Conservation (phyloP, 64 coral and sea anemone species). For the Stichodactyla helianthus region DNA sequence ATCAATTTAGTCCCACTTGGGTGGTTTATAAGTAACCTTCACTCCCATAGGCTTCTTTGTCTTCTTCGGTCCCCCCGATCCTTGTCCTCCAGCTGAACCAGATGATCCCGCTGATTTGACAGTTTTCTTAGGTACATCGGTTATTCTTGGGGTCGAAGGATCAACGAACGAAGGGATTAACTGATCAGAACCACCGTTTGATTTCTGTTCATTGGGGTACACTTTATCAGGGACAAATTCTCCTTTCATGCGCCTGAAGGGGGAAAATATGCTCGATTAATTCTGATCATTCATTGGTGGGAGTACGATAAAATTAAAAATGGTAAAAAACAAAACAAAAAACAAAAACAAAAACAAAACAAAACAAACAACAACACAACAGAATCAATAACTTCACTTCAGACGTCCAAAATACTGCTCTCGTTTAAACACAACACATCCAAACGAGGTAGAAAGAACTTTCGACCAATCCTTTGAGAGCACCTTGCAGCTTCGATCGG, state of each 20-base stretch:
- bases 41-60: slow-evolving; percentile 79
- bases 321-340: no score
- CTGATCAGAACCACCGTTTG: slow-evolving; percentile 24
- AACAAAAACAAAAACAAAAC: no score
- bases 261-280: neutral
- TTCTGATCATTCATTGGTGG: no score
- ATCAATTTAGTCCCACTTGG: slow-evolving; percentile 75
- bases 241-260: slow-evolving; percentile 68
- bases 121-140: slow-evolving; percentile 85
- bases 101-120: neutral
- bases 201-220: slow-evolving; percentile 52
- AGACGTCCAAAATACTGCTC: no score
- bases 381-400: no score
- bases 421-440: no score
- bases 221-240: slow-evolving; percentile 80
- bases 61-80: slow-evolving; percentile 44
- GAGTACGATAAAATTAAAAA: no score
- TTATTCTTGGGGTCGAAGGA: slow-evolving; percentile 71
- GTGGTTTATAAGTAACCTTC: slow-evolving; percentile 89
- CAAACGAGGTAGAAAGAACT: no score
- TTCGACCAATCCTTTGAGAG: no score
- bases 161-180: slow-evolving; percentile 79
- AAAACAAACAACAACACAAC: no score
- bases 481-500: no score
- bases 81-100: slow-evolving; percentile 9